Conservation (phyloP, 2,888 invertebrate species). For the Himalopsyche tibetana region DNA sequence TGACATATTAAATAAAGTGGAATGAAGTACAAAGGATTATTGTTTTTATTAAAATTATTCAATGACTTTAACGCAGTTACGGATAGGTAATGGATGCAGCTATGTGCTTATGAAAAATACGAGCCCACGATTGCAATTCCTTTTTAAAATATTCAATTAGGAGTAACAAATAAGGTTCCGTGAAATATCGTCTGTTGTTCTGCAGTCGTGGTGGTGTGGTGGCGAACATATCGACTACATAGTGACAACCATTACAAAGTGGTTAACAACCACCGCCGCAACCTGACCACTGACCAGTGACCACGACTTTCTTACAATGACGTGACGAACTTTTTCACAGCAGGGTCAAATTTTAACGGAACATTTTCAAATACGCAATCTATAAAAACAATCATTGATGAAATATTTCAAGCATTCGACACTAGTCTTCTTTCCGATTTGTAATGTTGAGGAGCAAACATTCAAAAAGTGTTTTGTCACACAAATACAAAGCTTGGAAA, state of each 20-base stretch:
- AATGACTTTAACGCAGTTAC: no score
- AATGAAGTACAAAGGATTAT: no score
- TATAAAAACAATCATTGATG: no score
- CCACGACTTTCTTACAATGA: constrained; percentile 24
- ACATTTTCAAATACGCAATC: no score
- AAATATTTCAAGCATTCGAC: no score
- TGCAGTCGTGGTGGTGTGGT: background rate
- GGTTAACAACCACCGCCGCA: background rate
- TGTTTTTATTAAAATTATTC: no score
- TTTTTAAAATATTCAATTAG: constrained; percentile 6
- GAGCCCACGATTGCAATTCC: background rate
- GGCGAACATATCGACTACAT: background rate
- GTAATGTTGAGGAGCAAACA: no score
- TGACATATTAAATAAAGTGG: no score
- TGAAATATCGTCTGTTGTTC: constrained; percentile 2
- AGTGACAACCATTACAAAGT: constrained; percentile 34
- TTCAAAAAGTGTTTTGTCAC: no score
- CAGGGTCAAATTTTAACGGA: background rate
- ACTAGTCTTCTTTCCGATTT: no score
- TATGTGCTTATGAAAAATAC: background rate
- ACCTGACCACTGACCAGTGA: background rate
- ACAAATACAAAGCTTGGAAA: no score
- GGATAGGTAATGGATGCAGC: no score
- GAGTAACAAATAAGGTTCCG: background rate
- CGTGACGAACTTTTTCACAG: background rate